Evolutionary conservation across 1,140 invertebrate species (phyloP), one percentile per base, ranked within the genome.

Genomic region (Heterodera schachtii): DNA sequence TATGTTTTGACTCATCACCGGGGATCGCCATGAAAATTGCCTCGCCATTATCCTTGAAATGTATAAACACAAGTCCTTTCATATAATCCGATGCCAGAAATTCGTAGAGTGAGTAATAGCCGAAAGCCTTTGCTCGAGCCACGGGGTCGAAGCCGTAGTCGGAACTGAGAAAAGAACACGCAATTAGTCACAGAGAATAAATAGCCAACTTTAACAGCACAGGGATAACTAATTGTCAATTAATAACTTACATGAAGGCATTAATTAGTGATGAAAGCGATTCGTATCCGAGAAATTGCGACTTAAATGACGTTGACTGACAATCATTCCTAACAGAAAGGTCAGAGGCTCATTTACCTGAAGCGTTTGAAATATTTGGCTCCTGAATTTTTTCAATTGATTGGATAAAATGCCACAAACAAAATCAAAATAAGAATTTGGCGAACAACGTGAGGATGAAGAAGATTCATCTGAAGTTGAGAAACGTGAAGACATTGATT

Each of bases 81-180:
- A 76, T 76, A 44, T 76, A 76, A 44, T 76, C 75, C 43, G 75
- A 76, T 3, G 57, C 46, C 1, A 76, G 75, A 44, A 76, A 76
- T 8, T 76, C 75, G 19, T 52, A 76, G 19, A 76, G 44, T 6
- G 75, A 76, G 46, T 57, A 76, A 52, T 76, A 76, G 7, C 75
- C 75, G 44, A 76, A 76, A 2, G 31, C 57, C 57, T 66, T 57
- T 43, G 75, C 75, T 44, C 75, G 75, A 41, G 43, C 47, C 66
- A 66, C 57, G 19, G 75, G 75, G 44, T 76, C 66, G 47, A 52
- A 76, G 8, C 75, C 75, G 44, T 76, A 76, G 19, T 41, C 57
- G 44, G 19, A 57, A 76, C 75, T 76, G 21, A n/a, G 31, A 70
- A 70, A 70, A 70, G 43, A 70, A 31, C 31, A 70, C 31, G 43